Conservation (phyloP, 1,140 invertebrate genomes). For the Meloidogyne floridensis region DNA sequence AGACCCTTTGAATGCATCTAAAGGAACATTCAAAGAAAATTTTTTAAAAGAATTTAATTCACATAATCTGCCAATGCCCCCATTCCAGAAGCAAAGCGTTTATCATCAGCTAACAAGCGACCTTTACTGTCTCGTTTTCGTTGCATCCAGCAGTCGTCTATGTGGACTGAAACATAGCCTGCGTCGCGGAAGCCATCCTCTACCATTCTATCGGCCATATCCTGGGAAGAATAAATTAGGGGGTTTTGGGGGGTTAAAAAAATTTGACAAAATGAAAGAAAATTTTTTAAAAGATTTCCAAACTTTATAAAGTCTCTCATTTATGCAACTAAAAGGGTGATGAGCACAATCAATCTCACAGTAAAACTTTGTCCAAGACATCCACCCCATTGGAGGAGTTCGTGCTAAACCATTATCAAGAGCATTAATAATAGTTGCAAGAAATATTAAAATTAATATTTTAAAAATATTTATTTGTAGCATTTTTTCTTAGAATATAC, state of each 20-base stretch:
- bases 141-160: constrained; percentile 64
- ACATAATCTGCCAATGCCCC: constrained; percentile 46
- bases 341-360: constrained; percentile 84
- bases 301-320: constrained; percentile 59
- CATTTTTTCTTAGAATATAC: background rate
- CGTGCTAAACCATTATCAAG: constrained; percentile 14
- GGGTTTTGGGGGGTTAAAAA: background rate
- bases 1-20: constrained; percentile 89
- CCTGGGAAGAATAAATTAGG: background rate
- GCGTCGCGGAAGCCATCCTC: constrained; percentile 56
- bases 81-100: constrained; percentile 48
- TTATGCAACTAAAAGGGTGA: constrained; percentile 61
- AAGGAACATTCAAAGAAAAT: constrained; percentile 13
- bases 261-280: background rate
- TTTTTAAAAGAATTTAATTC: constrained; percentile 17
- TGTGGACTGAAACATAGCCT: constrained; percentile 48
- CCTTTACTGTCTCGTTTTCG: constrained; percentile 35
- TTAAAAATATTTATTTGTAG: background rate
- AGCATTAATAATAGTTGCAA: background rate
- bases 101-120: constrained; percentile 35
- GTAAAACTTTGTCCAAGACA: constrained; percentile 87
- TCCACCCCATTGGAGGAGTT: constrained; percentile 75
- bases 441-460: background rate
- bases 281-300: constrained; percentile 6
- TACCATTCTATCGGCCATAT: constrained; percentile 45